Percentiles rank a stretch among this genome's conserved stretches.
Conservation (phyloP, 2,797 vertebrate species). For the Gouania willdenowi region DNA sequence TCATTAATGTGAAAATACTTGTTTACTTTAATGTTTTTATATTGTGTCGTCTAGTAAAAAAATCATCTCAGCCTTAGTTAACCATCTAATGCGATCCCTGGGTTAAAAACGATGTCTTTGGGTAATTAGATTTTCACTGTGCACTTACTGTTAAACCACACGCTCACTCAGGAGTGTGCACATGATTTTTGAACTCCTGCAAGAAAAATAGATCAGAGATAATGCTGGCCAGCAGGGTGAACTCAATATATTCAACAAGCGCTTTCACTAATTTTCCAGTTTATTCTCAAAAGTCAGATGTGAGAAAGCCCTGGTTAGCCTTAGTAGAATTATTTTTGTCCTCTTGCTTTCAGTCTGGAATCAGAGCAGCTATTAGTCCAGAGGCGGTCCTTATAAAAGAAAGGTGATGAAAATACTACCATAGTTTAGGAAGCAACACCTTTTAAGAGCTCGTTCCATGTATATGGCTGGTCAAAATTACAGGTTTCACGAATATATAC, state of each 20-base stretch:
- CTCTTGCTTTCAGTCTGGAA: slow-evolving; percentile 66
- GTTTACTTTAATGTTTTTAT: no score
- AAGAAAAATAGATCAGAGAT: slow-evolving; percentile 43
- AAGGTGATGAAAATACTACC: slow-evolving; percentile 55
- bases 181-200: slow-evolving; percentile 22
- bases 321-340: slow-evolving; percentile 62
- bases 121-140: slow-evolving; percentile 54
- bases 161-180: slow-evolving; percentile 12
- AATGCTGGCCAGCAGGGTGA: slow-evolving; percentile 43
- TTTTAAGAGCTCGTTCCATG: slow-evolving; percentile 55
- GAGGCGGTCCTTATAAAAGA: slow-evolving; percentile 64
- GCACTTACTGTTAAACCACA: slow-evolving; percentile 25
- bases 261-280: slow-evolving; percentile 46
- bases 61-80: no score
- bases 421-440: slow-evolving; percentile 58
- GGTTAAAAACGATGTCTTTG: no score
- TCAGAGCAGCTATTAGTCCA: slow-evolving; percentile 71
- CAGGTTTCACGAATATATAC: slow-evolving; percentile 26
- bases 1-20: no score
- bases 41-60: no score
- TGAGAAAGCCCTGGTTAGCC: slow-evolving; percentile 48
- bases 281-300: slow-evolving; percentile 31
- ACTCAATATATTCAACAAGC: slow-evolving; percentile 29
- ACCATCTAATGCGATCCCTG: no score
- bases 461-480: slow-evolving; percentile 51